Evolutionary conservation across 2,888 invertebrate species (phyloP).

Genomic region (Mesorhabditis sp.): DNA sequence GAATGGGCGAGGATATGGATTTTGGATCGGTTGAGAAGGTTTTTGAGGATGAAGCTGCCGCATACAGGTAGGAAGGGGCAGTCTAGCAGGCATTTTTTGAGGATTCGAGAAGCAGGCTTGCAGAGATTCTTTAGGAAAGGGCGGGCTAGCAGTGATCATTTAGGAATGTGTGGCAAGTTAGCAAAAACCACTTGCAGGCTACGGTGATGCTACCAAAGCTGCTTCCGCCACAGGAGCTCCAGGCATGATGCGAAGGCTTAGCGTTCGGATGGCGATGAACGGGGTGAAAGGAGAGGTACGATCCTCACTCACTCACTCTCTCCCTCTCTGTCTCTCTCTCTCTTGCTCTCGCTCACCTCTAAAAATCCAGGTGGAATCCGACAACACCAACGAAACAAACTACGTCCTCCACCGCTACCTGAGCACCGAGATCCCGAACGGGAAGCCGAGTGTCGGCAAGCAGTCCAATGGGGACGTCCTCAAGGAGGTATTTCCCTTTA

Average conservation of each 20-base stretch:
- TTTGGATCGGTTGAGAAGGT: constrained; percentile 39
- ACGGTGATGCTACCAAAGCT: constrained; percentile 5
- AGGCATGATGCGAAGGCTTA: constrained; percentile 18
- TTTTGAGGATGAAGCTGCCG: constrained; percentile 43
- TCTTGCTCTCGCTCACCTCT: too few relatives aligned
- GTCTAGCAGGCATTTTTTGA: constrained; percentile 4
- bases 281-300: constrained; percentile 18
- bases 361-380: neutral
- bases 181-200: neutral
- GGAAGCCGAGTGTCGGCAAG: neutral
- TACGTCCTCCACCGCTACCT: neutral
- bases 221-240: neutral
- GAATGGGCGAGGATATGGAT: constrained; percentile 60
- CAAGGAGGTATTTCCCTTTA: neutral
- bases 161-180: constrained; percentile 4
- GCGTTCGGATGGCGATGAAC: constrained; percentile 17
- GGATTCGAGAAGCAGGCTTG: too few relatives aligned
- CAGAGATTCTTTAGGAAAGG: too few relatives aligned
- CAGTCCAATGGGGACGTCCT: neutral
- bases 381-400: neutral
- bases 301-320: neutral
- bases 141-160: too few relatives aligned
- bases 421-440: constrained; percentile 6
- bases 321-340: too few relatives aligned
- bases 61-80: constrained; percentile 9